phyloP scores from a whole-genome alignment of 2,888 invertebrate species.

The Sicus ferrugineus region DNA sequence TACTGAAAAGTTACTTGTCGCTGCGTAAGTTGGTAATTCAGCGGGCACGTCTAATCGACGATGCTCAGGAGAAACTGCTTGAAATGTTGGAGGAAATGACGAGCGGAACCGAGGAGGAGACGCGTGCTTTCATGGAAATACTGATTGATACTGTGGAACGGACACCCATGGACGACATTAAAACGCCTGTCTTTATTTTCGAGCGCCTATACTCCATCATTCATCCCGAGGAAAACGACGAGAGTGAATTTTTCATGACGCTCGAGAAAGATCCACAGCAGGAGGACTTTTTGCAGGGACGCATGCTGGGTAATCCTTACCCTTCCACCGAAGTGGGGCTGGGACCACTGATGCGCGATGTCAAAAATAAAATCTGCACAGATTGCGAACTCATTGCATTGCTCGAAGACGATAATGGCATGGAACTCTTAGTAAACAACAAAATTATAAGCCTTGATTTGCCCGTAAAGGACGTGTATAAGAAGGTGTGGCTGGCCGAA shows the following conservation, averaged over 20 bases:
- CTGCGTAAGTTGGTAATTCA: conserved; percentile 91
- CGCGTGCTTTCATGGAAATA: conserved; percentile 95
- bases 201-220: conserved; percentile 97
- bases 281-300: conserved; percentile 94
- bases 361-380: conserved; percentile 98
- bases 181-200: conserved; percentile 97
- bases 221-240: conserved; percentile 96
- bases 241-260: conserved; percentile 94
- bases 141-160: conserved; percentile 95
- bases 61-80: conserved; percentile 93
- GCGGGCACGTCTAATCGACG: conserved; percentile 92
- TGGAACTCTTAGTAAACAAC: conserved; percentile 96
- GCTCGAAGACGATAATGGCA: conserved; percentile 97
- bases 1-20: conserved; percentile 89
- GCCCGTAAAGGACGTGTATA: conserved; percentile 91
- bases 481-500: conserved; percentile 85
- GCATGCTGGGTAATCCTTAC: conserved; percentile 98
- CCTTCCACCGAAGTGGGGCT: conserved; percentile 92
- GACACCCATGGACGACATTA: conserved; percentile 88
- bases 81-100: conserved; percentile 96
- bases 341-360: conserved; percentile 97
- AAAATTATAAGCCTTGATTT: conserved; percentile 97
- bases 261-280: conserved; percentile 98
- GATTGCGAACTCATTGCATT: conserved; percentile 98
- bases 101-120: conserved; percentile 92